Evolutionary conservation across 2,888 invertebrate species (phyloP).

Genomic region (Eremobia ochroleuca): DNA sequence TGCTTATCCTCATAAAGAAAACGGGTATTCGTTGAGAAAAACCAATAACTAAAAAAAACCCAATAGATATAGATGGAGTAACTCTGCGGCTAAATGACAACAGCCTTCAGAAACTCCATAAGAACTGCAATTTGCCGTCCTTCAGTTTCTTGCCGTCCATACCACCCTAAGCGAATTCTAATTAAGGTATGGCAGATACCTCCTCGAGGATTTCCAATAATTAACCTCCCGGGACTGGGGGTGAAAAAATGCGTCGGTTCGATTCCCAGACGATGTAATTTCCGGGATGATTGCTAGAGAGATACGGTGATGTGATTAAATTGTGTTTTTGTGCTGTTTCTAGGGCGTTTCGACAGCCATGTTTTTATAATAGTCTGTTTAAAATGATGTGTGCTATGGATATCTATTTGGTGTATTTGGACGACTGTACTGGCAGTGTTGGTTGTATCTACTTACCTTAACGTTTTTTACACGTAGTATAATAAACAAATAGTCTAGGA

Average conservation of each 20-base stretch:
- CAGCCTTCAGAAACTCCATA: conserved; percentile 29
- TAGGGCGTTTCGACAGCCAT: not conserved
- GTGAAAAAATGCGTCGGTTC: conserved; percentile 43
- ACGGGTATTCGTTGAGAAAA: not conserved
- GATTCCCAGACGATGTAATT: conserved; percentile 45
- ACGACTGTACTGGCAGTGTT: not conserved
- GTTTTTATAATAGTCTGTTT: not conserved
- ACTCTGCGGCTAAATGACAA: not conserved
- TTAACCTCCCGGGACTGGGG: conserved; percentile 35
- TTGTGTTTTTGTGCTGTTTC: conserved; percentile 9
- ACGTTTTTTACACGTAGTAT: not conserved
- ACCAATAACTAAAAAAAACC: not conserved
- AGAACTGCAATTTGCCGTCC: conserved; percentile 49
- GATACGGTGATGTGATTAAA: conserved; percentile 42
- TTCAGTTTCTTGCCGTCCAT: conserved; percentile 23
- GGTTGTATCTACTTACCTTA: not conserved
- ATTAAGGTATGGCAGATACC: conserved; percentile 65
- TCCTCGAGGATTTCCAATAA: conserved; percentile 57
- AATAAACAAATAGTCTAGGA: too few species aligned
- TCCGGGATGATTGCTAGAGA: conserved; percentile 41
- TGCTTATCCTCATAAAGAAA: not conserved
- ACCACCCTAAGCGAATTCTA: conserved; percentile 37
- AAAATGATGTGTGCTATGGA: not conserved
- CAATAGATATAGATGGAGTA: not conserved
- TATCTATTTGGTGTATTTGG: not conserved